Percentiles rank a stretch among this genome's conserved stretches.
Evolutionary conservation across 2,113 vertebrate species (phyloP).

Genomic region (Propithecus coquereli): DNA sequence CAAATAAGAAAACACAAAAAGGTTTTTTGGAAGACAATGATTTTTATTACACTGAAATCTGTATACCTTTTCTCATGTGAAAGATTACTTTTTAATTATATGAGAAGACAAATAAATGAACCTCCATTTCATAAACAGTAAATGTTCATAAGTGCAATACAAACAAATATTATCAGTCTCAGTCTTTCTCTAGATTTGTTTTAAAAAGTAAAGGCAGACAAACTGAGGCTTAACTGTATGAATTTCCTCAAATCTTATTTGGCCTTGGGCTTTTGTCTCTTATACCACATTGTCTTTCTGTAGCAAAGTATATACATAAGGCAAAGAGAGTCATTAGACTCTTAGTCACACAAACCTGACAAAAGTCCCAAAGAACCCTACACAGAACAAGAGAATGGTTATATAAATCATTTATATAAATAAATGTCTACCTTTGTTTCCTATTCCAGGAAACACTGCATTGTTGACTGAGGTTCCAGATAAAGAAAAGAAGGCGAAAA

Average conservation of each 20-base stretch:
- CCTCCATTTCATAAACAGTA: background rate
- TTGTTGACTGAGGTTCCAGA: background rate
- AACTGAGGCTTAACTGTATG: conserved; percentile 51
- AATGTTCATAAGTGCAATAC: background rate
- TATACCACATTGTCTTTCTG: conserved; percentile 22
- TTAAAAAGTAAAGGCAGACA: background rate
- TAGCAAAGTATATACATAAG: conserved; percentile 28
- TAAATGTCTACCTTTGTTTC: background rate
- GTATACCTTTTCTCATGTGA: background rate
- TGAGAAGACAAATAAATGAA: background rate
- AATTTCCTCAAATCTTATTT: conserved; percentile 51
- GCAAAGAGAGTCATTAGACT: conserved; percentile 3
- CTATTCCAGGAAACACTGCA: background rate
- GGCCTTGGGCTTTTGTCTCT: conserved; percentile 13
- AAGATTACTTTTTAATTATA: background rate
- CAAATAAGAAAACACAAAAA: background rate
- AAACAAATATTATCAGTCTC: conserved; percentile 36
- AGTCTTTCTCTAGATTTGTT: background rate
- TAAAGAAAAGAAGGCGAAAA: background rate
- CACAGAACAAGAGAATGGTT: conserved; percentile 27
- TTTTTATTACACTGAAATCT: background rate
- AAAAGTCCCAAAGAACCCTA: background rate
- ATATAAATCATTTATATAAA: conserved; percentile 62
- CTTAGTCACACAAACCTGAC: background rate
- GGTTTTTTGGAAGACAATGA: background rate